A percentile compares a stretch with the other conserved stretches of the same genome.
Conservation (phyloP, 1,140 invertebrate species). For the Lasioglossum albipes region DNA sequence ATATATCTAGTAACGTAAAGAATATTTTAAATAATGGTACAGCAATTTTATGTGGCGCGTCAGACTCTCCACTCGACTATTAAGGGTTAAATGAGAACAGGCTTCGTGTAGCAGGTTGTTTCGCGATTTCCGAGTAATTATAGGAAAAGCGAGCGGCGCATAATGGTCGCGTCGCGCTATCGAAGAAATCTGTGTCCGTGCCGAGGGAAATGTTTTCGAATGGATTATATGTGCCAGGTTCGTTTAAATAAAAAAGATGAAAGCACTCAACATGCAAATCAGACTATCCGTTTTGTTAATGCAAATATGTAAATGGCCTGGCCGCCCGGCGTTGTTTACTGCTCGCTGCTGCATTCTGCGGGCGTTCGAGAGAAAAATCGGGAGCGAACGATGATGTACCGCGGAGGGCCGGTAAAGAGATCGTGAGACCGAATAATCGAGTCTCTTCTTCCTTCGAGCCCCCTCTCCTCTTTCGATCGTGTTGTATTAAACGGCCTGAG, state of each 20-base stretch:
- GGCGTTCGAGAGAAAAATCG: conserved; percentile 56
- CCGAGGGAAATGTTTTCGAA: conserved; percentile 32
- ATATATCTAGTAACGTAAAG: no score
- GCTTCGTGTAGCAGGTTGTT: no score
- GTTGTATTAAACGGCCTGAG: conserved; percentile 48
- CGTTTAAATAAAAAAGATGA: conserved; percentile 64
- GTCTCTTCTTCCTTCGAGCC: conserved; percentile 46
- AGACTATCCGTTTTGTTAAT: conserved; percentile 64
- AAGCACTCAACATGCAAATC: conserved; percentile 65
- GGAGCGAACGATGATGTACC: conserved; percentile 44
- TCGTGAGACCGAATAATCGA: conserved; percentile 63
- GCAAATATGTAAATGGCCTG: conserved; percentile 61
- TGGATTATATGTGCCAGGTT: conserved; percentile 45
- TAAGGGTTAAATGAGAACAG: no score
- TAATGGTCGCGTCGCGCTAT: conserved; percentile 10
- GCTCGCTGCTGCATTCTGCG: conserved; percentile 40
- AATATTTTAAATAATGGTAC: no score
- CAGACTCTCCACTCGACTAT: no score
- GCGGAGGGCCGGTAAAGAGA: conserved; percentile 12
- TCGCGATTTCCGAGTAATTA: no score
- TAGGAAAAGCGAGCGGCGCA: no score
- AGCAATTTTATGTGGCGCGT: no score
- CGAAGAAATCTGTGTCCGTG: conserved; percentile 10
- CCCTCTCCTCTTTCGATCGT: conserved; percentile 33
- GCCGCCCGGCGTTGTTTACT: conserved; percentile 52